phyloP scores from a whole-genome alignment of 2,113 vertebrate genomes.

The Albula goreensis region DNA sequence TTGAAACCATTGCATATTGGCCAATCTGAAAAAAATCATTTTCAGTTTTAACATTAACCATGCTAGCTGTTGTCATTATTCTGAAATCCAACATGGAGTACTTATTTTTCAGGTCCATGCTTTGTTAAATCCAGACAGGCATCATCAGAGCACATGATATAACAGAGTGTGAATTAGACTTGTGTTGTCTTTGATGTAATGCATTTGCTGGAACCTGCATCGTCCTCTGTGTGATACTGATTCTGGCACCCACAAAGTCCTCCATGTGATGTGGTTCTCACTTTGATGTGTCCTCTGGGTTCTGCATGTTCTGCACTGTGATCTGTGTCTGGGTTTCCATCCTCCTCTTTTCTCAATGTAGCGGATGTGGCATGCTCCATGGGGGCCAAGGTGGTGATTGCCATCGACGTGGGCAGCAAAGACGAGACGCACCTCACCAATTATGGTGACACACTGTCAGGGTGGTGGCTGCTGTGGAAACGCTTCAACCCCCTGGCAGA shows the following conservation, averaged over 20 bases:
- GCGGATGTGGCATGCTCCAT: constrained; percentile 87
- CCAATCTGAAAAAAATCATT: background rate
- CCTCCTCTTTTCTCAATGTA: constrained; percentile 38
- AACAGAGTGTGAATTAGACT: too few relatives aligned
- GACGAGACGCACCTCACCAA: constrained; percentile 90
- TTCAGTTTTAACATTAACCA: background rate
- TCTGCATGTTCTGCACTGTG: too few relatives aligned
- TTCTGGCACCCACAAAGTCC: too few relatives aligned
- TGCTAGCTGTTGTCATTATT: too few relatives aligned
- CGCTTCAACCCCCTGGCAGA: constrained; percentile 85
- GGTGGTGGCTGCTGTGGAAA: constrained; percentile 96
- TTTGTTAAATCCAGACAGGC: background rate
- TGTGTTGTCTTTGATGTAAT: too few relatives aligned
- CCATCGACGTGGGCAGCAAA: constrained; percentile 86
- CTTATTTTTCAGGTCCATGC: background rate
- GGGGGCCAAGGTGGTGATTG: constrained; percentile 90
- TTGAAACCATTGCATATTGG: background rate
- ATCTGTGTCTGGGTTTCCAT: background rate
- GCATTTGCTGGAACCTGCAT: background rate
- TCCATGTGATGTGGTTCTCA: too few relatives aligned
- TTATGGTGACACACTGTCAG: constrained; percentile 84
- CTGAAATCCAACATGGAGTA: background rate
- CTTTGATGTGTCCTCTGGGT: too few relatives aligned
- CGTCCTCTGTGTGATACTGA: background rate
- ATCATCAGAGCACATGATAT: background rate